Conservation (phyloP, 2,888 invertebrate genomes). For the Parascotia fuliginaria region DNA sequence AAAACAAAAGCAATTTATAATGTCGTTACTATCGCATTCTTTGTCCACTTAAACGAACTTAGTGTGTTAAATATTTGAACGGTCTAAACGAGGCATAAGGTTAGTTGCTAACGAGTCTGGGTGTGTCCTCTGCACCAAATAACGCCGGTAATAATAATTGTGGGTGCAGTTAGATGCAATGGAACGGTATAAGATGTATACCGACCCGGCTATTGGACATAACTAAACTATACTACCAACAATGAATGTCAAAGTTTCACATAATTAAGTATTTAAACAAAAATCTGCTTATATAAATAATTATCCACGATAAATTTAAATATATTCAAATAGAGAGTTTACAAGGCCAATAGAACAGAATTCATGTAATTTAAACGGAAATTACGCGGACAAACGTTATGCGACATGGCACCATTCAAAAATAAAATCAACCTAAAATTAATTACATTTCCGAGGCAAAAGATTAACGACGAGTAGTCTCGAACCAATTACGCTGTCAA, state of each 20-base stretch:
- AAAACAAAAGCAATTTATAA: slow-evolving; percentile 32
- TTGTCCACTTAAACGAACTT: slow-evolving; percentile 33
- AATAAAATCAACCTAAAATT: slow-evolving; percentile 54
- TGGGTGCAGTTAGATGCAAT: slow-evolving; percentile 76
- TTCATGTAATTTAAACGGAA: slow-evolving; percentile 33
- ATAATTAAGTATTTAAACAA: too few species aligned
- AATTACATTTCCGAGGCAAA: slow-evolving; percentile 57
- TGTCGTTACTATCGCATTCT: slow-evolving; percentile 37
- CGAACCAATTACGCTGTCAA: slow-evolving; percentile 75
- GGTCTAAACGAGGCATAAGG: slow-evolving; percentile 71
- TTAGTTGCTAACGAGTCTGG: slow-evolving; percentile 79
- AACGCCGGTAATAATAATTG: slow-evolving; percentile 75
- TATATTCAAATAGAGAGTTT: too few species aligned
- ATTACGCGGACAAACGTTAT: slow-evolving; percentile 45
- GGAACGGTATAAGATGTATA: slow-evolving; percentile 56
- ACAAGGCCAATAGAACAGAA: slow-evolving; percentile 25
- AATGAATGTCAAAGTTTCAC: slow-evolving; percentile 35
- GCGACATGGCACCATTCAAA: slow-evolving; percentile 40
- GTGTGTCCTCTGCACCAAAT: slow-evolving; percentile 82
- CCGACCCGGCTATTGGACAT: slow-evolving; percentile 38
- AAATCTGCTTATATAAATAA: too few species aligned
- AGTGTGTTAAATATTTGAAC: slow-evolving; percentile 36
- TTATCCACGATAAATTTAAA: too few species aligned
- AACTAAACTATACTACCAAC: slow-evolving; percentile 52
- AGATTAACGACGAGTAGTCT: slow-evolving; percentile 64